These are phyloP conservation scores for Dasysyrphus tricinctus DNA, from an alignment of 2,888 invertebrate species.

Conservation along the genomic window DNA sequence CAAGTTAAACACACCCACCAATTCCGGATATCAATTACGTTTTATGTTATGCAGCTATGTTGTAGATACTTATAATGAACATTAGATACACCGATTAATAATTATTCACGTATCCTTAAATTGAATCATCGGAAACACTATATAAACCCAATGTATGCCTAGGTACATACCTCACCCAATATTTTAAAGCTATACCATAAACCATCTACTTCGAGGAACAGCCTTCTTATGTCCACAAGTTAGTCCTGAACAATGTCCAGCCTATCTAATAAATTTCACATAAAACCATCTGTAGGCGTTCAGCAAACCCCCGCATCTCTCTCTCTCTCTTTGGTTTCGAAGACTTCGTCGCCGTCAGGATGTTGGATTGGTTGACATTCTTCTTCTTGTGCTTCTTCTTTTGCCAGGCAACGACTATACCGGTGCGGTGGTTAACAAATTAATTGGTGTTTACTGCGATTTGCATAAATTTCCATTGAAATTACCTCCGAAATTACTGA, in stretches of 20 bases:
- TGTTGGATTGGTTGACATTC: conserved; percentile 14
- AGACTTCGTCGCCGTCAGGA: conserved; percentile 4
- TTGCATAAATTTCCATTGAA: conserved; percentile 75
- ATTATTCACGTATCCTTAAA: conserved; percentile 23
- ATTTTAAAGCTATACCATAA: conserved; percentile 10
- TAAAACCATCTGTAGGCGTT: conserved; percentile 58
- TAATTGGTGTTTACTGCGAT: conserved; percentile 76
- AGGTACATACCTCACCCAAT: background rate
- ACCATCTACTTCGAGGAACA: conserved; percentile 23
- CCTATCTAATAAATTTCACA: conserved; percentile 71
- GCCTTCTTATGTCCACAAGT: conserved; percentile 59
- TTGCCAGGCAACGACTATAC: conserved; percentile 52
- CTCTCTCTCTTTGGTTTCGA: background rate
- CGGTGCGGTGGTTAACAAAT: conserved; percentile 73
- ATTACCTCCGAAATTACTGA: conserved; percentile 66
- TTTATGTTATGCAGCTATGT: background rate
- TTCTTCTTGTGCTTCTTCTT: conserved; percentile 21
- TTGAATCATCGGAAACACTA: conserved; percentile 20
- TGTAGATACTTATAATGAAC: background rate
- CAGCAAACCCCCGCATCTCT: conserved; percentile 2
- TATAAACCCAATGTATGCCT: background rate
- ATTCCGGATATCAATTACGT: background rate
- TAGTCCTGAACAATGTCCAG: conserved; percentile 49
- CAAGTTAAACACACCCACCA: background rate
- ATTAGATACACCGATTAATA: background rate